Base-by-base conservation (phyloP, 1,140 invertebrate species). In the Drosophila persimilis region DNA sequence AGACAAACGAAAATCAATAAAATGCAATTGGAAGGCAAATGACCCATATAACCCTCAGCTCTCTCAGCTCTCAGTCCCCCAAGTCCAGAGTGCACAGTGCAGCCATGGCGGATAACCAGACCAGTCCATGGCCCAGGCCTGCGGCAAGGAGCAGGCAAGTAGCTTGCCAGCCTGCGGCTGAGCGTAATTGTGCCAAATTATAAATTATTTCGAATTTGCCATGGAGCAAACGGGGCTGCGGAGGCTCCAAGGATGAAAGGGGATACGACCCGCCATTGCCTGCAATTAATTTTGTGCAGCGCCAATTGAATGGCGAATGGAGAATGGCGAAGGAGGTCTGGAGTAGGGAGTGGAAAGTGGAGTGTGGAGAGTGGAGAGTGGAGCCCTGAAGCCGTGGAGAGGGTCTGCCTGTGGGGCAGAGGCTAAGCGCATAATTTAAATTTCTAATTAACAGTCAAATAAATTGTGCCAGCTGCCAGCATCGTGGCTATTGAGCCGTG, bases 401-500 rank as follows among this genome's bases (percentile, higher is more conserved):
- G 31, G 17, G n/a, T 11, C n/a, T 51, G 22, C 61, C 66, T 48
- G 17, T 31, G 43, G 63, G 69, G 59, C 57, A 86, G 74, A 77
- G 81, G 73, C 81, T 77, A 77, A 85, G 81, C 77, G 77, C 81
- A 85, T 85, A 85, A 80, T 86, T 85, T 85, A 85, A 85, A 85
- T 77, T 85, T 86, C 77, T 86, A 85, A 85, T 85, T 85, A 85
- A 85, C 81, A 85, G 81, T 85, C 81, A 85, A 85, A 85, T 85
- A 85, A 85, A 85, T 85, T 86, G 80, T 80, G 66, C 80, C 72
- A 75, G 76, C 80, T 85, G 80, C 56, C 77, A 77, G 50, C 54
- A 64, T 45, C 50, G 73, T 59, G 60, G 81, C 81, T 77, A 85
- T 85, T 77, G 73, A 85, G 73, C 77, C 73, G 44, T 47, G 73